Evolutionary conservation across 2,797 vertebrate genomes (phyloP).

Genomic region (Acrossocheilus wenchowensis): DNA sequence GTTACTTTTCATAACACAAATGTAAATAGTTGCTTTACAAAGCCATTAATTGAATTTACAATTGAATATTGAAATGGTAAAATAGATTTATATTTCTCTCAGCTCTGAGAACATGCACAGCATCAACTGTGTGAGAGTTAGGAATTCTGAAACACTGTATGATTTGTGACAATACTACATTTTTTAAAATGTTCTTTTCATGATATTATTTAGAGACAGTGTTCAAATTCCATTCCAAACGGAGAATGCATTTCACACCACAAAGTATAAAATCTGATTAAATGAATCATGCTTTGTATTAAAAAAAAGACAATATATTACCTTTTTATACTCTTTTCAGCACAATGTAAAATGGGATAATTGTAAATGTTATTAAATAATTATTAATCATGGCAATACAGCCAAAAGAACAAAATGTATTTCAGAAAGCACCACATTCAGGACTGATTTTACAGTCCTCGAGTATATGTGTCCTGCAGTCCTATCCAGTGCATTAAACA

Average conservation of each 20-base stretch:
- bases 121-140: neutral
- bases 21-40: neutral
- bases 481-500: slow-evolving; percentile 27
- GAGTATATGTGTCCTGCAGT: neutral
- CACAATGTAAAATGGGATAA: too few species aligned
- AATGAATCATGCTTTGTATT: neutral
- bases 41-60: neutral
- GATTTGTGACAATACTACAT: neutral
- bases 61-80: neutral
- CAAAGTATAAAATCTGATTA: neutral
- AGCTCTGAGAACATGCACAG: neutral
- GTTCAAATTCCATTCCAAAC: neutral
- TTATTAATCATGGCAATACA: neutral
- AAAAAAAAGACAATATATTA: neutral
- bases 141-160: neutral
- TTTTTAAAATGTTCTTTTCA: neutral
- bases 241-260: neutral
- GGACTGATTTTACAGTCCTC: neutral
- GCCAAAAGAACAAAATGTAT: neutral
- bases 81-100: neutral
- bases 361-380: neutral
- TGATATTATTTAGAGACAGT: slow-evolving; percentile 3
- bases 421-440: neutral
- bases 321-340: too few species aligned
- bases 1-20: neutral